Evolutionary conservation across 2,797 vertebrate genomes (phyloP), one percentile per base, ranked within the genome.

Genomic region (Myripristis murdjan): DNA sequence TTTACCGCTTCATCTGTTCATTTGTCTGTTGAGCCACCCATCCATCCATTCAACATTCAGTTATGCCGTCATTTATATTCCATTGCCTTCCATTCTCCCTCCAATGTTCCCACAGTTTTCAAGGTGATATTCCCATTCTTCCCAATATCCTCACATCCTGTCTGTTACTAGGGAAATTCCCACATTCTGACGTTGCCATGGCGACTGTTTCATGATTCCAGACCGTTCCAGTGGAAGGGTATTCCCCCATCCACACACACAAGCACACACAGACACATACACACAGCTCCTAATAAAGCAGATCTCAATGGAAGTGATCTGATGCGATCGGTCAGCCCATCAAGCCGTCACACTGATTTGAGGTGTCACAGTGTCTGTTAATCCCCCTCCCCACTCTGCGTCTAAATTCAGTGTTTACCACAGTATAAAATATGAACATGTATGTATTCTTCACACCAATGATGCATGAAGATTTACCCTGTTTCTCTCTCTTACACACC

Each of bases 101-200:
- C 53, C 23, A 53, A 52, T 16, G 31, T 64, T 79, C 84, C 70
- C 54, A 59, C 64, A 48, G 35, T 48, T 48, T 15, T 66, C 71
- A 73, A 74, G 87, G 86, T 88, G 76, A 91, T 61, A 46, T 86
- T 88, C 91, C 90, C 85, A 73, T 77, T 83, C 66, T 84, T 89
- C 88, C 88, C 88, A 80, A 58, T 63, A 71, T 79, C 77, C 49
- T 75, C 49, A 46, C 33, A 62, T 67, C 64, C 79, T 16, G 82
- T 88, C 90, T 90, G 93, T 93, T 93, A 92, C 92, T 74, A 89
- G 91, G 92, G 92, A 94, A 74, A 93, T 93, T 94, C 93, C 94
- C 92, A 60, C 76, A 61, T 90, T 63, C 83, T 65, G 11, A 22
- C 61, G 86, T 94, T 91, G 82, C 83, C 88, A 91, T 71, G 73